Evolutionary conservation across 2,113 vertebrate species (phyloP), one percentile per base, ranked within the genome.

Genomic region (Macaca nemestrina): DNA sequence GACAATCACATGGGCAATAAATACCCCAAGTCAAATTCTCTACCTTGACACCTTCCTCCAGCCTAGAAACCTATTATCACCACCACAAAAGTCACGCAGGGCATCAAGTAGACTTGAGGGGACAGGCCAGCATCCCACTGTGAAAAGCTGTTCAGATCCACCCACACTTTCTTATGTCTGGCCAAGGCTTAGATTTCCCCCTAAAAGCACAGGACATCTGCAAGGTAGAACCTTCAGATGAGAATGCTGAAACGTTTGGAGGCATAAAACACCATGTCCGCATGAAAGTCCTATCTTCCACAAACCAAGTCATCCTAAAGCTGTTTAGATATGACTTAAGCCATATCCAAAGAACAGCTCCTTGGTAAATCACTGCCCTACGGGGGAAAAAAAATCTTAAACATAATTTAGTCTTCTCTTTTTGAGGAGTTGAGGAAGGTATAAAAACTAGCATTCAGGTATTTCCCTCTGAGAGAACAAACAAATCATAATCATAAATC

Each of bases 381-480:
- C 32, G 55, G 38, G n/a, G 8, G 40, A 35, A 50, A 55, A 45
- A 70, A 59, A 52, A 23, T 20, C 8, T 48, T 80, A 68, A 64
- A 13, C 43, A 61, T 30, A 89, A 88, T 50, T 67, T 2, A 32
- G 32, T 50, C 55, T 45, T 59, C 61, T 78, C 25, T 45, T 30
- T 32, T 20, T 0, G 4, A 23, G 0, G 6, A 30, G 0, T 1
- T 8, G 20, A 52, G 22, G 84, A 68, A 57, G 30, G 20, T 64
- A 52, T 90, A n/a, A 94, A 96, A 92, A 67, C 52, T 8, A 80
- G 27, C 48, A 88, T 25, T 35, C 40, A 86, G 35, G 45, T 59
- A 84, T 32, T 80, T n/a, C 10, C 38, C 43, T 61, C 70, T 38
- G 27, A 92, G 35, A 95, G 57, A 94, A 90, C 8, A 86, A 78